Conservation (phyloP, 2,113 vertebrate genomes). For the Pedionomus torquatus region DNA sequence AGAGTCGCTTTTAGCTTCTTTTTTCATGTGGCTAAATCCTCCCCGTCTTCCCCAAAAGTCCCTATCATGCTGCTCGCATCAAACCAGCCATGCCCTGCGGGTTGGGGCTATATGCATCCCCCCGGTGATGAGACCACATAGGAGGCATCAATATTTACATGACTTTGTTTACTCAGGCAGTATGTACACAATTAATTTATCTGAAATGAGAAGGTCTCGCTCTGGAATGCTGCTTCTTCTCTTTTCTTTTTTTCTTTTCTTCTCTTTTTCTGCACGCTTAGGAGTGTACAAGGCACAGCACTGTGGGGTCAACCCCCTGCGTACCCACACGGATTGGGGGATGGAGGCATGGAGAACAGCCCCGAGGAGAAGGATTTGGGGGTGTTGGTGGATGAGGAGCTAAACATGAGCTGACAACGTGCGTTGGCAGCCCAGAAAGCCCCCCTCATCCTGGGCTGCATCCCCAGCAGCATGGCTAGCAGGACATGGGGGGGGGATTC, state of each 20-base stretch:
- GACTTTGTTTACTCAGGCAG: background rate
- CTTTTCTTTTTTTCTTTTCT: too few relatives aligned
- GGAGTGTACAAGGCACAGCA: background rate
- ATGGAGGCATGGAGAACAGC: background rate
- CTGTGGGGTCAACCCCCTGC: fast-evolving
- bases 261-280: background rate
- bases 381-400: fast-evolving
- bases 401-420: fast-evolving
- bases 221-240: background rate
- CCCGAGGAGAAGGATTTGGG: too few relatives aligned
- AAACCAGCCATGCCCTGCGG: background rate
- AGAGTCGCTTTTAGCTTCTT: background rate
- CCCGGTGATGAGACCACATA: background rate
- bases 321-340: background rate
- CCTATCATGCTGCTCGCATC: background rate
- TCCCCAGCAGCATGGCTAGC: background rate
- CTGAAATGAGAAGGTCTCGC: background rate
- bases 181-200: background rate
- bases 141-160: slow-evolving; percentile 29
- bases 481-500: background rate
- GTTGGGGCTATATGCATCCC: background rate
- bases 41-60: background rate
- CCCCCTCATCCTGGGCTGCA: fast-evolving
- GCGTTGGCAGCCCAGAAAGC: fast-evolving
- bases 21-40: background rate